Percentiles rank a stretch among this genome's conserved stretches.
These are phyloP conservation scores for Siderastrea radians DNA, from an alignment of 92 coral and sea anemone genomes.

Conservation along the genomic window DNA sequence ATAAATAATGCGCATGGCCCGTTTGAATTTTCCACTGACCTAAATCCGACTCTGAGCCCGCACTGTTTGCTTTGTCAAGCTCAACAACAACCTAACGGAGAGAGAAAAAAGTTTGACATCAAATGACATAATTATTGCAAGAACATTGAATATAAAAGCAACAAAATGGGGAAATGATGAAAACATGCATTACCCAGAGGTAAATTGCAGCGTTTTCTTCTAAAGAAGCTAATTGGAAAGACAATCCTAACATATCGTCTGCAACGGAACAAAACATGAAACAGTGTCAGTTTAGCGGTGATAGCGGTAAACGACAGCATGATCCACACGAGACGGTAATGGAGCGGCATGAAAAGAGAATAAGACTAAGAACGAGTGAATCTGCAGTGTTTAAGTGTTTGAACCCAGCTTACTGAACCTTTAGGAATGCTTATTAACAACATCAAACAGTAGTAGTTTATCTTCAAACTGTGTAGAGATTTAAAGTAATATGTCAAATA, in stretches of 20 bases:
- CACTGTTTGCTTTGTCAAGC: constrained; percentile 84
- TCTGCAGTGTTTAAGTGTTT: too few species aligned
- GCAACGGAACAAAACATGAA: not conserved
- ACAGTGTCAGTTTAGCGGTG: too few species aligned
- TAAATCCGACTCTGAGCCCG: constrained; percentile 96
- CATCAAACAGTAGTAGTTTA: too few species aligned
- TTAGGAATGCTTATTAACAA: too few species aligned
- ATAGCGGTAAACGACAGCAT: too few species aligned
- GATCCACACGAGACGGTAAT: too few species aligned
- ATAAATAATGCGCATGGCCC: not conserved
- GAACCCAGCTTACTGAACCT: too few species aligned
- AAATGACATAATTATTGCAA: too few species aligned
- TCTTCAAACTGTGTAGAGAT: too few species aligned
- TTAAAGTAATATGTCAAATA: too few species aligned
- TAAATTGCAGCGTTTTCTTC: constrained; percentile 90
- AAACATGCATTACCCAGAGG: constrained; percentile 83
- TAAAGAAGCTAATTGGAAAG: constrained; percentile 96
- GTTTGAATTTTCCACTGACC: constrained; percentile 67
- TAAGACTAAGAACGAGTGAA: too few species aligned
- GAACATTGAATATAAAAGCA: not conserved
- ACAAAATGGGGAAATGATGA: not conserved
- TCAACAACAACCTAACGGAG: constrained; percentile 92
- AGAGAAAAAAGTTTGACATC: not conserved
- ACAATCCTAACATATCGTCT: constrained; percentile 93
- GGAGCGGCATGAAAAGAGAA: too few species aligned